Evolutionary conservation across 2,113 vertebrate species (phyloP), one percentile per base, ranked within the genome.

Genomic region (Hylia prasina): DNA sequence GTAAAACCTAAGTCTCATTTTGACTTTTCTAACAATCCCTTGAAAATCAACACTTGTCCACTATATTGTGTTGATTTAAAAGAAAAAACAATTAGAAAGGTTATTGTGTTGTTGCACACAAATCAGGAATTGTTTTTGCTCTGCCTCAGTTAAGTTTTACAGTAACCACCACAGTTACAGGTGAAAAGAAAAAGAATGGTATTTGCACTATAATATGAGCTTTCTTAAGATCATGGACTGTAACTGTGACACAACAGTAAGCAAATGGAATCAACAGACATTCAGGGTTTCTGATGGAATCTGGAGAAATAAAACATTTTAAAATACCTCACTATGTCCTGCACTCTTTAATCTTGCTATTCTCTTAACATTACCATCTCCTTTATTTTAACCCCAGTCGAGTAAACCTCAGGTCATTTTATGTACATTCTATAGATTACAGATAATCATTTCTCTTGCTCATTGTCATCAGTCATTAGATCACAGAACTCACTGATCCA

Each of bases 371-470:
- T 97, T 80, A 33, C 82, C 92, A 87, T 95, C 60, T 95, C 56
- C 83, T 66, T 80, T 79, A 90, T 94, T 94, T 88, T 90, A 79
- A 76, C 48, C 44, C 58, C 57, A 81, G 39, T 57, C 47, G 69
- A 80, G 44, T 82, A 40, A 66, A 81, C 82, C 82, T 92, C 89
- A 80, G 78, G 79, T 71, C 89, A 80, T 93, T 96, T 70, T 65
- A 53, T 90, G 83, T 82, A 12, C 85, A 51, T 87, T 81, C 85
- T 90, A 11, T 64, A 86, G 92, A 89, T 77, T 79, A 82, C 71
- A 92, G 57, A 50, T 76, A 13, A 64, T 94, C 91, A 94, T 97
- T 93, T 94, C 65, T 95, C 79, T 96, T 89, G 61, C 78, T 95
- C 68, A 35, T 92, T 95, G 40, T 51, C 81, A 10, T 96, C 91